A percentile compares a stretch with the other conserved stretches of the same genome.
These are phyloP conservation scores for Nothoprocta perdicaria DNA, from an alignment of 2,113 vertebrate species.

Conservation along the genomic window DNA sequence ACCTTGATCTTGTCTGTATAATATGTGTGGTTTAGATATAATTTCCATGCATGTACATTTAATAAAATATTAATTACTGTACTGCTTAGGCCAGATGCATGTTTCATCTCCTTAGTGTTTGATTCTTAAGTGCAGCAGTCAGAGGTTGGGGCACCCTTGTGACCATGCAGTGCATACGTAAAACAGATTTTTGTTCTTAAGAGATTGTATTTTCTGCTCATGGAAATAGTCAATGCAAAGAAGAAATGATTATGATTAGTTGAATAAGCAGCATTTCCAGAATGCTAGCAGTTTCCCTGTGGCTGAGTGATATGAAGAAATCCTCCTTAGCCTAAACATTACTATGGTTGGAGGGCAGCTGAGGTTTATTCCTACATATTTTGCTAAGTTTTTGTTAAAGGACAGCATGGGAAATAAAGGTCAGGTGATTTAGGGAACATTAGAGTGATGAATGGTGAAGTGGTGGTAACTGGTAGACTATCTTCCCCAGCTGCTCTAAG, in stretches of 20 bases:
- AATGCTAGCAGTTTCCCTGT: not conserved
- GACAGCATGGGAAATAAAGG: not conserved
- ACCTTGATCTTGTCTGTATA: not conserved
- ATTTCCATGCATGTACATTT: not conserved
- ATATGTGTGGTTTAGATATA: not conserved
- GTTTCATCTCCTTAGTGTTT: not conserved
- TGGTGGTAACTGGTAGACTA: fast-evolving
- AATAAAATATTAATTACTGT: not conserved
- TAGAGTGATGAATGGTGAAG: not conserved
- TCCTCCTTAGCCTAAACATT: not conserved
- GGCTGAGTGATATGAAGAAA: not conserved
- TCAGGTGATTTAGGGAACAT: not conserved
- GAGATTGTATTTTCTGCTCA: not conserved
- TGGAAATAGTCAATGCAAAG: not conserved
- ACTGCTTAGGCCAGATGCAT: not conserved
- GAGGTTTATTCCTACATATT: not conserved
- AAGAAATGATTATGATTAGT: not conserved
- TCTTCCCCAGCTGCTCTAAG: not conserved
- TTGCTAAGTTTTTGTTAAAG: not conserved
- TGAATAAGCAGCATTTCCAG: not conserved
- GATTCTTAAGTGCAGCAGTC: not conserved
- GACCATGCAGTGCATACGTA: not conserved
- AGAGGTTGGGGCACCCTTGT: not conserved
- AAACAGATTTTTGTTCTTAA: not conserved
- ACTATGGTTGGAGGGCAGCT: not conserved